Evolutionary conservation across 2,797 vertebrate genomes (phyloP), one percentile per base, ranked within the genome.

Genomic region (Hybognathus amarus): DNA sequence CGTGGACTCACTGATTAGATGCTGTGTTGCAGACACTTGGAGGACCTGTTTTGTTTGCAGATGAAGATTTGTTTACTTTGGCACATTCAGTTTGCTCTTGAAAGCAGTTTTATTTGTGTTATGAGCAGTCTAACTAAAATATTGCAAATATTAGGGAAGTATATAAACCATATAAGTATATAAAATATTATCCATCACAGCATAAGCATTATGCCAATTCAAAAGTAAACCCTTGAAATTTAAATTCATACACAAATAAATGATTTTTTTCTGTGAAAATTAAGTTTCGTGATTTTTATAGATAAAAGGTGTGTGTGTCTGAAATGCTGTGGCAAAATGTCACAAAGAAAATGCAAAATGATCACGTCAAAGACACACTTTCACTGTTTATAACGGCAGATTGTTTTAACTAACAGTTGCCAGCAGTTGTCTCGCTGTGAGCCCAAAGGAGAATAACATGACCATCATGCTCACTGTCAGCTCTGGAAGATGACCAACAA

Each of bases 391-490:
- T 76, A 77, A 79, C n/a, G 15, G 56, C 64, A 76, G 83, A 83
- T 85, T 59, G 77, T 79, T 85, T 87, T 61, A 74, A 80, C n/a
- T 50, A 59, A n/a, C 36, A 30, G 22, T 84, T 89, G 88, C 86
- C 87, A 87, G 75, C 87, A 90, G 90, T 88, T 90, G 86, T 90
- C 75, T 87, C 79, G 80, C 85, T 63, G 80, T 88, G 89, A 89
- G 87, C 88, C 86, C 85, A 87, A 88, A 89, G 90, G 90, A 90
- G 85, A 91, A 91, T 80, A 76, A 84, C 73, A 87, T 77, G 64
- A 87, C 86, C 67, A 69, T 91, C 90, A 88, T 92, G 89, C 87
- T 91, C 87, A 91, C 90, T 90, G 89, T 89, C 89, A 92, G 90
- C 87, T 85, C 86, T 87, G 90, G 89, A 85, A 86, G 83, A 90